phyloP scores from a whole-genome alignment of 2,797 vertebrate genomes.

The Menidia menidia region DNA sequence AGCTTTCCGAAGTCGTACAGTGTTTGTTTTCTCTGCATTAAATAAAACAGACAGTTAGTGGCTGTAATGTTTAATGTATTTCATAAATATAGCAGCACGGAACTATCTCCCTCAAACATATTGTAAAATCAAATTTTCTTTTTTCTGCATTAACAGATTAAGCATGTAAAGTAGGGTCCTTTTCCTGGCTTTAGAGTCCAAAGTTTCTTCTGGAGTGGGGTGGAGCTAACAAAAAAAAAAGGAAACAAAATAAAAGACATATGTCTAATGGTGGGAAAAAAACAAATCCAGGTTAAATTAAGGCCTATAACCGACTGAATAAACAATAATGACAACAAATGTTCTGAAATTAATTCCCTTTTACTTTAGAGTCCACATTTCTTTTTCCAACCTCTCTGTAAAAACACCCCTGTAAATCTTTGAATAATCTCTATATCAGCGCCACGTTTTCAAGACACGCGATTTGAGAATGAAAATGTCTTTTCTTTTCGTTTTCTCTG shows the following conservation, averaged over 20 bases:
- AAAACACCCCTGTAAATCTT: background rate
- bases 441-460: background rate
- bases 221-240: too few species aligned
- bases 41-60: background rate
- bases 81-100: constrained; percentile 12
- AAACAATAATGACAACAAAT: background rate
- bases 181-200: too few species aligned
- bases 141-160: background rate
- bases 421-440: background rate
- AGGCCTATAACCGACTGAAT: background rate
- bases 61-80: background rate
- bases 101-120: background rate
- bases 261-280: background rate
- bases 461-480: background rate
- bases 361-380: background rate
- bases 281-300: background rate
- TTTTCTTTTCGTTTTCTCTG: background rate
- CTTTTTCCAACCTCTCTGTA: background rate
- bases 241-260: too few species aligned
- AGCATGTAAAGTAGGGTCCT: too few species aligned
- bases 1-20: background rate
- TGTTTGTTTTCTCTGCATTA: background rate
- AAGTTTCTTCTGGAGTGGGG: too few species aligned
- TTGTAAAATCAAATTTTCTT: background rate
- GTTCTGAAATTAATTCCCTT: background rate